Base-by-base conservation (phyloP, 2,113 vertebrate species). In the Oryzias curvinotus region DNA sequence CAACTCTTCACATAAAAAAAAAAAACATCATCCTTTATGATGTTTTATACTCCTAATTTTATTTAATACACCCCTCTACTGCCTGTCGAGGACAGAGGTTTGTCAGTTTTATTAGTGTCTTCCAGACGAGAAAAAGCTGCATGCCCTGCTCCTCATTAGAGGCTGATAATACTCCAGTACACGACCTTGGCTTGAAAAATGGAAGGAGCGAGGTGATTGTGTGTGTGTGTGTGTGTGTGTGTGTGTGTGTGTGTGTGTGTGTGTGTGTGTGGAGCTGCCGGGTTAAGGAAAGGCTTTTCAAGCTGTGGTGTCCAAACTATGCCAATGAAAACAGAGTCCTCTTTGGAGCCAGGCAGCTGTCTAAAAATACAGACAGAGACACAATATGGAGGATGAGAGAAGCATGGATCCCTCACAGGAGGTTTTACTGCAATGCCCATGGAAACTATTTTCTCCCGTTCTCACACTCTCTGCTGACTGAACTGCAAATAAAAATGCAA, bases 271-370 rank as follows among this genome's bases (percentile, higher is more conserved):
- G 58, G 77, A 75, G 76, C 62, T 23, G 65, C 64, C 73, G 80
- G 86, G 87, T 87, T 87, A 84, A 85, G 82, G 76, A 68, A 84
- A 85, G 76, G 83, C 77, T 87, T 88, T 89, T 87, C 86, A 89
- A 88, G 83, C 88, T 74, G 84, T 68, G 75, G 76, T 79, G 79
- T 85, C 81, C 66, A 75, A 88, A 84, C 82, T 84, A 88, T 86
- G 85, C 87, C 85, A 88, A 85, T 87, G 87, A 89, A 89, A 88
- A 88, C 86, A 90, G 76, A 85, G 82, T 85, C 78, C 42, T 14
- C 68, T 57, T 60, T 72, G 81, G 85, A 90, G 87, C 84, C 85
- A 75, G 78, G 77, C 86, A 80, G 82, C 83, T 86, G 85, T 87
- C 84, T 87, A 84, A 85, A 88, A 90, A 88, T 88, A 90, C 70